phyloP scores from a whole-genome alignment of 2,113 vertebrate genomes.

The Pleuronectes platessa region DNA sequence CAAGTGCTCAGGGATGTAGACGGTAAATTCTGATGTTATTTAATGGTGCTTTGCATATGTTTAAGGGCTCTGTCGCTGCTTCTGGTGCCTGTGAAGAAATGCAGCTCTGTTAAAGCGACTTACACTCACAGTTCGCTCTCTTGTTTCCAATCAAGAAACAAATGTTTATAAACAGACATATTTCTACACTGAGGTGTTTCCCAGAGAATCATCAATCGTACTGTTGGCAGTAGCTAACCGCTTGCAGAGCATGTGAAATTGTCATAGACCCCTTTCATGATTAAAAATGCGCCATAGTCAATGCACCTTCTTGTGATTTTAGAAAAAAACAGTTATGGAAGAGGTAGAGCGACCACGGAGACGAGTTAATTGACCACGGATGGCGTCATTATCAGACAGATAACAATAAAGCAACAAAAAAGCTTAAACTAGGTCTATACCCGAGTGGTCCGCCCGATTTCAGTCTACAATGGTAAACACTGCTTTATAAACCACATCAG shows the following conservation, averaged over 20 bases:
- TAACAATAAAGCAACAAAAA: too few relatives aligned
- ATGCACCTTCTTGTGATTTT: too few relatives aligned
- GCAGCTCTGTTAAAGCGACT: conserved; percentile 43
- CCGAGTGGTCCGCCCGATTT: too few relatives aligned
- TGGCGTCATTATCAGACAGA: background rate
- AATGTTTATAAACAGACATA: background rate
- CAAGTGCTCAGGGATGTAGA: conserved; percentile 75
- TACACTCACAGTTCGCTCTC: conserved; percentile 24
- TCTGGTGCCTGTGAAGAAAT: conserved; percentile 62
- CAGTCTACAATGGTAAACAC: background rate
- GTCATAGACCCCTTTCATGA: background rate
- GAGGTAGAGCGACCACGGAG: background rate
- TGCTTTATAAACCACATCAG: background rate
- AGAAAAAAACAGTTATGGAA: background rate
- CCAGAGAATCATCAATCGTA: background rate
- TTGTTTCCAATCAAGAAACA: conserved; percentile 8
- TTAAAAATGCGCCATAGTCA: background rate
- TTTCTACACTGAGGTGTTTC: background rate
- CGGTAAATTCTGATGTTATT: conserved; percentile 73
- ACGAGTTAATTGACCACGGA: background rate
- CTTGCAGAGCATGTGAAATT: background rate
- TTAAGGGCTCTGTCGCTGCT: conserved; percentile 50
- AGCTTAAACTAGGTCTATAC: too few relatives aligned
- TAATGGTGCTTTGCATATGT: conserved; percentile 79
- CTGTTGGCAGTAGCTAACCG: background rate